These are phyloP conservation scores for Scortum barcoo DNA, from an alignment of 2,113 vertebrate species.

Conservation along the genomic window DNA sequence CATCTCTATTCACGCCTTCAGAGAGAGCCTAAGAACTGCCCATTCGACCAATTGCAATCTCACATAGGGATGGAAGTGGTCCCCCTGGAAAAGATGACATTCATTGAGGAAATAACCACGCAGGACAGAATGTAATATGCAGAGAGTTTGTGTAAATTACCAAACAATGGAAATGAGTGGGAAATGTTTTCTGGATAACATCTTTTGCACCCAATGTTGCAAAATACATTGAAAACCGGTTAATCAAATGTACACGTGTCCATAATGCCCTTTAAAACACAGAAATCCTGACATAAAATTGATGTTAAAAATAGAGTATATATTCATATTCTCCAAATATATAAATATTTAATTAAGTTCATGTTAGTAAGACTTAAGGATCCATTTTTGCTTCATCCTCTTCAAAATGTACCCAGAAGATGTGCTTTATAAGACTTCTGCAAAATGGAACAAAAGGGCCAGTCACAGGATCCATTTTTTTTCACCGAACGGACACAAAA, in stretches of 20 bases:
- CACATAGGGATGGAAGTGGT: neutral
- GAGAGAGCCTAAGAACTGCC: neutral
- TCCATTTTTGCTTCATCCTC: constrained; percentile 13
- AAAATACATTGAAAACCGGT: neutral
- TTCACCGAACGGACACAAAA: constrained; percentile 14
- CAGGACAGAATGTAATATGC: constrained; percentile 33
- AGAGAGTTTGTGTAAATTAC: neutral
- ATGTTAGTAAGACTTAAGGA: neutral
- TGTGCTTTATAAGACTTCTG: neutral
- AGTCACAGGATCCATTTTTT: constrained; percentile 8
- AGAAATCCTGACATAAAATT: neutral
- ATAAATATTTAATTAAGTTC: no score
- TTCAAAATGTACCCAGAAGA: constrained; percentile 1
- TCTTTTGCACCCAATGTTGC: neutral
- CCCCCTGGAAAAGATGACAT: constrained; percentile 11
- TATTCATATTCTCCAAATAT: neutral
- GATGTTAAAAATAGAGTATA: neutral
- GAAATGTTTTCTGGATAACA: neutral
- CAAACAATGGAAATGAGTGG: constrained; percentile 1
- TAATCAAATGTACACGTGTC: neutral
- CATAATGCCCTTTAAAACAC: neutral
- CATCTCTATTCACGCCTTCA: neutral
- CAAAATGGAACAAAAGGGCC: neutral
- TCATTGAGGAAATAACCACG: constrained; percentile 32
- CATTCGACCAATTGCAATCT: neutral